phyloP scores from a whole-genome alignment of 2,888 invertebrate species.

The Pollenia labialis region DNA sequence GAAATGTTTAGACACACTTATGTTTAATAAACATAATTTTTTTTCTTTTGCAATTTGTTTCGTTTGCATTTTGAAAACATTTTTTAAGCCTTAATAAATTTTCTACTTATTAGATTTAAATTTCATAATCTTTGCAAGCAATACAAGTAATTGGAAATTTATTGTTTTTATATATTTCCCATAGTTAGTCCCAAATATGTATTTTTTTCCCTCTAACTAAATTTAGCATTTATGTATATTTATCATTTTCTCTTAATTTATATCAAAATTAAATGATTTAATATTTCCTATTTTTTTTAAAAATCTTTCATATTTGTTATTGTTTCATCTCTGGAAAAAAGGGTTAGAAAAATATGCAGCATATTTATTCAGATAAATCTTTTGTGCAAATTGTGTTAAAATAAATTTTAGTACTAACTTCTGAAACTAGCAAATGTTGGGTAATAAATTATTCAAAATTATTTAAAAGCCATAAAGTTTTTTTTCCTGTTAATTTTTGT shows the following conservation, averaged over 20 bases:
- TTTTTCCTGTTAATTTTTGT: neutral
- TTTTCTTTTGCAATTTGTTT: too few relatives aligned
- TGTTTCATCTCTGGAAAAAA: neutral
- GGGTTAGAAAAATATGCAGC: neutral
- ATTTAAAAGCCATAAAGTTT: slow-evolving; percentile 47
- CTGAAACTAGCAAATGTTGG: neutral
- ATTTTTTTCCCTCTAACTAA: neutral
- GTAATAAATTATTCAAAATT: slow-evolving; percentile 61
- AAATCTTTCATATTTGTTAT: neutral
- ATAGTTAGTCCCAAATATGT: neutral
- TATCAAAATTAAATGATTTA: slow-evolving; percentile 34
- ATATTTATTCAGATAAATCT: slow-evolving; percentile 27
- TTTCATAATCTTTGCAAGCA: neutral
- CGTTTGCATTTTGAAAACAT: too few relatives aligned
- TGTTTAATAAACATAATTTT: too few relatives aligned
- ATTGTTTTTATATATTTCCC: neutral
- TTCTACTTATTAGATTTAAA: neutral
- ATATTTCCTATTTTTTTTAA: slow-evolving; percentile 26
- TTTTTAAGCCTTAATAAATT: neutral
- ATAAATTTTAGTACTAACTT: slow-evolving; percentile 14
- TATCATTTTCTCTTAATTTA: slow-evolving; percentile 15
- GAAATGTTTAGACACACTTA: too few relatives aligned
- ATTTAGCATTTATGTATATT: neutral
- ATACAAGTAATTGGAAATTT: neutral
- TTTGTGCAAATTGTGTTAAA: slow-evolving; percentile 41